phyloP scores from a whole-genome alignment of 2,888 invertebrate genomes.

The Rambutsinella grinnellia region DNA sequence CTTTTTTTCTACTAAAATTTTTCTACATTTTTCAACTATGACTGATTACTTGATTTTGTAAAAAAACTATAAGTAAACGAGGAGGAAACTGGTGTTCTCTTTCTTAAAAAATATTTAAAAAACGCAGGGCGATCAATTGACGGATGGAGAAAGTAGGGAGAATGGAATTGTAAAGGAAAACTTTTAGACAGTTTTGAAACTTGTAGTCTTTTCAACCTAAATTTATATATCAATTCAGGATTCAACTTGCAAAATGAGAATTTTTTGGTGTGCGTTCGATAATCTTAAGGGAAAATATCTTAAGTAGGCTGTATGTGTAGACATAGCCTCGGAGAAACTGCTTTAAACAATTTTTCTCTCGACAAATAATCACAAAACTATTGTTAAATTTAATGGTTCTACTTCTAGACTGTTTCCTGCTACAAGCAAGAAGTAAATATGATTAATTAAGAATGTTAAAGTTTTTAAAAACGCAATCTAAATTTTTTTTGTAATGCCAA shows the following conservation, averaged over 20 bases:
- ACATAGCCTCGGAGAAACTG: neutral
- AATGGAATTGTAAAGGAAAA: neutral
- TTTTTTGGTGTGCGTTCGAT: neutral
- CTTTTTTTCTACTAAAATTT: conserved; percentile 24
- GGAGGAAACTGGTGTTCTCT: neutral
- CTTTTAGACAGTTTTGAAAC: neutral
- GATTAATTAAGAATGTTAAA: neutral
- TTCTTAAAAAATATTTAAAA: neutral
- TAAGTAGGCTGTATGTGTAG: neutral
- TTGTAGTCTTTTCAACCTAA: neutral
- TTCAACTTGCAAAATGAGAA: neutral
- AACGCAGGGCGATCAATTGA: neutral
- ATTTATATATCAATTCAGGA: neutral
- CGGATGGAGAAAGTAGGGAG: neutral
- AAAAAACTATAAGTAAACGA: no score
- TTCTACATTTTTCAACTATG: conserved; percentile 1
- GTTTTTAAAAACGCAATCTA: neutral
- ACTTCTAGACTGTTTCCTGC: neutral
- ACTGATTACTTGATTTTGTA: neutral
- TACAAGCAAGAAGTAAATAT: no score
- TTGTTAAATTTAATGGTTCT: neutral
- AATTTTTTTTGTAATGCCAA: neutral
- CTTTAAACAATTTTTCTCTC: neutral
- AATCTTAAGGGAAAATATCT: neutral
- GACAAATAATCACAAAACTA: neutral